A percentile compares a stretch with the other conserved stretches of the same genome.
Conservation (phyloP, 2,113 vertebrate genomes). For the Potamarius usumacintae region DNA sequence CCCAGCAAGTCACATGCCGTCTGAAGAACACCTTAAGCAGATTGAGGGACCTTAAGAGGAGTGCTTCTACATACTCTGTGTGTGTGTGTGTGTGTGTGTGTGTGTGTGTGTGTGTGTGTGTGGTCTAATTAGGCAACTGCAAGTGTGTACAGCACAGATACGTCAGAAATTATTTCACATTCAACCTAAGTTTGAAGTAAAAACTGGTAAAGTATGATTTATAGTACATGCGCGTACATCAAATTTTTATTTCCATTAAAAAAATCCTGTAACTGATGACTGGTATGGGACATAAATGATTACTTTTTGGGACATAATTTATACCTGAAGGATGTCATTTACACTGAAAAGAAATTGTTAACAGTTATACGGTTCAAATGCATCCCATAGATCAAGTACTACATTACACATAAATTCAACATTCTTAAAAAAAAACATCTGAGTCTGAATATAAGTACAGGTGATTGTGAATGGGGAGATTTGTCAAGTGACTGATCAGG, state of each 20-base stretch:
- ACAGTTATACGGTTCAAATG: neutral
- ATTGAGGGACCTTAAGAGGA: neutral
- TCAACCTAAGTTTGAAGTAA: too few relatives aligned
- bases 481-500: neutral
- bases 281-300: neutral
- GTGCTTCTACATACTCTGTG: neutral
- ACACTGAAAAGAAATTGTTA: neutral
- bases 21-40: neutral
- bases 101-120: neutral
- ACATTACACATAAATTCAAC: neutral
- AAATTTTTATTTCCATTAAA: neutral
- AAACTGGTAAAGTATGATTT: neutral
- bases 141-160: neutral
- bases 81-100: neutral
- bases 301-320: neutral
- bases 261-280: neutral
- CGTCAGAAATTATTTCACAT: neutral
- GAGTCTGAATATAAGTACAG: neutral
- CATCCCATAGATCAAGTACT: neutral
- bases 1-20: neutral
- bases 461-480: neutral
- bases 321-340: neutral
- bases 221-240: neutral
- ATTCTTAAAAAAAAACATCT: neutral
- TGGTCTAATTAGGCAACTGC: neutral